phyloP scores from a whole-genome alignment of 64 coral and sea anemone species.

The Catalaphyllia jardinei region DNA sequence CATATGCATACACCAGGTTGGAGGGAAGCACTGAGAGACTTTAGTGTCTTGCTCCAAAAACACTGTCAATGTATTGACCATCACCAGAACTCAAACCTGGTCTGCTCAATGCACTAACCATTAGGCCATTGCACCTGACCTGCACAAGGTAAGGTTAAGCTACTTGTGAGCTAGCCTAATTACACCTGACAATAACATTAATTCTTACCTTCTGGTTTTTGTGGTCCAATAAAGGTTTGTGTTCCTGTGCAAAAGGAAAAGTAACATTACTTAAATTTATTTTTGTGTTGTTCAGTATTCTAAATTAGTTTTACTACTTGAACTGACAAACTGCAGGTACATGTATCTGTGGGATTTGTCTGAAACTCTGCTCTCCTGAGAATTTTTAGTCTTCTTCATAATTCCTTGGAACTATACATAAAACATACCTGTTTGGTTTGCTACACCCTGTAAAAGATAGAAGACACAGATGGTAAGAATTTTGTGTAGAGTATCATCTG shows the following conservation, averaged over 20 bases:
- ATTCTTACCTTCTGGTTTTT: conserved; percentile 50
- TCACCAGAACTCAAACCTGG: no score
- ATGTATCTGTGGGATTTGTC: background rate
- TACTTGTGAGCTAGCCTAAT: no score
- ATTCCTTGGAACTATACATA: background rate
- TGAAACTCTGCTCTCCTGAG: background rate
- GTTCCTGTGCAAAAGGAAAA: conserved; percentile 28
- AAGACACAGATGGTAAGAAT: background rate
- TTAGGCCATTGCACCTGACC: no score
- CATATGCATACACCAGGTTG: no score
- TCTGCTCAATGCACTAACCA: no score
- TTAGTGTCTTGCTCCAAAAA: no score
- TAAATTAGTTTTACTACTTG: no score
- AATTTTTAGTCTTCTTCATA: no score
- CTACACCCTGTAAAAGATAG: conserved; percentile 52
- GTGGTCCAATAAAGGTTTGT: conserved; percentile 50
- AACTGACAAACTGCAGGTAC: background rate
- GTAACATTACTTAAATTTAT: background rate
- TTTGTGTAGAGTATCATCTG: background rate
- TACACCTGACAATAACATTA: background rate
- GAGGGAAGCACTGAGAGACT: no score
- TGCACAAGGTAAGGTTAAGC: no score
- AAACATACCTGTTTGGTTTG: conserved; percentile 56
- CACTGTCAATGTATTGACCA: no score
- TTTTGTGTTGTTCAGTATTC: background rate